A percentile compares a stretch with the other conserved stretches of the same genome.
Conservation (phyloP, 2,888 invertebrate species). For the Microplitis manilae region DNA sequence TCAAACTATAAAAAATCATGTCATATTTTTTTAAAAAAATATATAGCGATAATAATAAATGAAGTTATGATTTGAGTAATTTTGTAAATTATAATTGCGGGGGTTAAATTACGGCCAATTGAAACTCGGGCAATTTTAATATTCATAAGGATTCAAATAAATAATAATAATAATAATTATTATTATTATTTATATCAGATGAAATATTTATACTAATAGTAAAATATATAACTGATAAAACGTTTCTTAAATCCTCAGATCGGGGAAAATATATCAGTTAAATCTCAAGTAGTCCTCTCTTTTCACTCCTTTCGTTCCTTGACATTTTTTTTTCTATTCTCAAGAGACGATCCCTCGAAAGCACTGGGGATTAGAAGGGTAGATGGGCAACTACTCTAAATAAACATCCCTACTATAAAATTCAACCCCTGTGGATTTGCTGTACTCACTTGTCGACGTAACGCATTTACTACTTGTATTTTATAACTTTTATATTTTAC, state of each 20-base stretch:
- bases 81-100: too few relatives aligned
- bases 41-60: too few relatives aligned
- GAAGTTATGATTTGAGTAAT: too few relatives aligned
- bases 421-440: conserved; percentile 51
- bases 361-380: conserved; percentile 64
- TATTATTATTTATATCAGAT: too few relatives aligned
- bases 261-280: background rate
- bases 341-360: conserved; percentile 62
- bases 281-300: conserved; percentile 20
- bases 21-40: too few relatives aligned
- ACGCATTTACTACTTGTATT: conserved; percentile 16
- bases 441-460: conserved; percentile 29
- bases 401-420: conserved; percentile 64
- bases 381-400: conserved; percentile 68
- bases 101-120: too few relatives aligned
- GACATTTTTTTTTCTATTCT: conserved; percentile 58
- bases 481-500: conserved; percentile 9
- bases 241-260: background rate
- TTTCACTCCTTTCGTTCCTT: conserved; percentile 32
- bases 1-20: too few relatives aligned
- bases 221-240: background rate
- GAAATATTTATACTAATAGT: too few relatives aligned
- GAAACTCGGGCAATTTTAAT: too few relatives aligned
- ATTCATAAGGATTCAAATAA: too few relatives aligned
- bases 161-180: too few relatives aligned